A percentile compares a stretch with the other conserved stretches of the same genome.
Evolutionary conservation across 2,797 vertebrate genomes (phyloP).

Genomic region (Artibeus jamaicensis): DNA sequence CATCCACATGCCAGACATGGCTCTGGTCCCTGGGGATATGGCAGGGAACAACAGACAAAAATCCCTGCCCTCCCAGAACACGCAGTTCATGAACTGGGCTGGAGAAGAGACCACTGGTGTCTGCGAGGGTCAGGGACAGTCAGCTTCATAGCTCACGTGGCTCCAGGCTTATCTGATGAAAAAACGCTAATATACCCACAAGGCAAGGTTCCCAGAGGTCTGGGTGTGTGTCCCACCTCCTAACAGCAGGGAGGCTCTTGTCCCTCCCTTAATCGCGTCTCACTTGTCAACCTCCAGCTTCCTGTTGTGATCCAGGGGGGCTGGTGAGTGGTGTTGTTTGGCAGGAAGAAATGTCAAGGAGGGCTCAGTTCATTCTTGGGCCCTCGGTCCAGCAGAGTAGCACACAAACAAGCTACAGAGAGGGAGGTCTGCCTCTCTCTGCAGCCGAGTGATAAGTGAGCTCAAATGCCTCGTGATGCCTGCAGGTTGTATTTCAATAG

Average conservation of each 20-base stretch:
- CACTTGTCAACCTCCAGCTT: slow-evolving; percentile 55
- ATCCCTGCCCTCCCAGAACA: neutral
- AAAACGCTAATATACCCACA: neutral
- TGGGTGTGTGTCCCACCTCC: neutral
- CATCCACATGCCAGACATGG: neutral
- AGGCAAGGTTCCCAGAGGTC: neutral
- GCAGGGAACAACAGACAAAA: slow-evolving; percentile 15
- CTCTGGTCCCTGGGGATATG: neutral
- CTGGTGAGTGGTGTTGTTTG: slow-evolving; percentile 52
- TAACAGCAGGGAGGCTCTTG: slow-evolving; percentile 7
- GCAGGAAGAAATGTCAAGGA: slow-evolving; percentile 71
- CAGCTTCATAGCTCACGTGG: neutral
- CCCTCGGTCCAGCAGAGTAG: slow-evolving; percentile 8
- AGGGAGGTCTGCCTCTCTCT: slow-evolving; percentile 32
- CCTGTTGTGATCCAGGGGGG: slow-evolving; percentile 67
- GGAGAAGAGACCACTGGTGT: neutral
- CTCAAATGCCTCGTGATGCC: neutral
- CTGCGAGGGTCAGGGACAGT: neutral
- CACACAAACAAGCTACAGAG: slow-evolving; percentile 6
- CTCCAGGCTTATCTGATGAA: neutral
- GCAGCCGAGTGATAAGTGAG: slow-evolving; percentile 14
- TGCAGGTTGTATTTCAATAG: slow-evolving; percentile 19
- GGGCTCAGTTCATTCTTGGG: slow-evolving; percentile 35
- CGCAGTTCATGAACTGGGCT: neutral
- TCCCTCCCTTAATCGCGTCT: neutral